Evolutionary conservation across 1,140 invertebrate species (phyloP).

Genomic region (Palaemon carinicauda): DNA sequence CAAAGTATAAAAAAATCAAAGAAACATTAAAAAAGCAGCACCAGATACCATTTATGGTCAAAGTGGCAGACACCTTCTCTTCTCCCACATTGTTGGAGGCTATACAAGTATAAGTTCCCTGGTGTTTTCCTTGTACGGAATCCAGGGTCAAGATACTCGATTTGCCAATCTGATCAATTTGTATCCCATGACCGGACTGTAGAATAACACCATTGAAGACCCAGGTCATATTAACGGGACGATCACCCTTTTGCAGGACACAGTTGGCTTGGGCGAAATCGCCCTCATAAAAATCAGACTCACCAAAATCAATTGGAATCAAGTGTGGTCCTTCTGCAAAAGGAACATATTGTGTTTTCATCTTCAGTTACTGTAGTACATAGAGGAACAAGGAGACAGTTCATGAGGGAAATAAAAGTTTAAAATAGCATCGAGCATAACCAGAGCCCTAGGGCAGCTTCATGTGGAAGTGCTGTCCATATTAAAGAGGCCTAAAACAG

Average conservation of each 20-base stretch:
- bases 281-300: constrained; percentile 64
- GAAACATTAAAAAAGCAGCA: neutral
- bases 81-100: constrained; percentile 65
- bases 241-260: constrained; percentile 83
- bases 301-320: constrained; percentile 58
- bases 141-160: constrained; percentile 80
- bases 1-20: neutral
- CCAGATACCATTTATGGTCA: constrained; percentile 48
- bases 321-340: constrained; percentile 53
- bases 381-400: neutral
- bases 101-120: constrained; percentile 66
- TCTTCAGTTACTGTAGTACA: neutral
- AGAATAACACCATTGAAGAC: constrained; percentile 72
- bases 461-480: too few relatives aligned
- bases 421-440: too few relatives aligned
- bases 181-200: constrained; percentile 58
- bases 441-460: too few relatives aligned
- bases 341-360: constrained; percentile 18
- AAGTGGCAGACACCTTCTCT: constrained; percentile 39
- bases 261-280: constrained; percentile 75
- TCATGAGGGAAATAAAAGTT: too few relatives aligned
- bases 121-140: constrained; percentile 71
- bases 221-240: constrained; percentile 81
- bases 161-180: constrained; percentile 70
- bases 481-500: too few relatives aligned